Conservation (phyloP, 1,140 invertebrate species). For the Ridgeia piscesae region DNA sequence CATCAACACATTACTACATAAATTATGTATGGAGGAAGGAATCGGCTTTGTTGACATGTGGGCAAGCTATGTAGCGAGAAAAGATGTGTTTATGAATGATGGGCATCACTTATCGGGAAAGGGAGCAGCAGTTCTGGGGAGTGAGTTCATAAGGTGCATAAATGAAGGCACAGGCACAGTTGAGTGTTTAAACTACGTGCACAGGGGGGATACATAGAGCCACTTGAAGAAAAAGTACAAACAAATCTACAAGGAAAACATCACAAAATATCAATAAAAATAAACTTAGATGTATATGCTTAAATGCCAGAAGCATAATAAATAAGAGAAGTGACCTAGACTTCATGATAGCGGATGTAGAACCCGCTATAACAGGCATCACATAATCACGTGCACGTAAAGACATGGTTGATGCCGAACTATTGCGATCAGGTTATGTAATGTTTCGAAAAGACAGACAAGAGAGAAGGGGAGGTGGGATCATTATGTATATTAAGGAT, state of each 20-base stretch:
- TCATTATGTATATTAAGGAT: too few species aligned
- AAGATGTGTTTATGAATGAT: not conserved
- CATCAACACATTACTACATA: not conserved
- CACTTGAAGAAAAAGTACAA: not conserved
- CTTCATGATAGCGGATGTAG: too few species aligned
- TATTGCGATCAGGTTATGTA: too few species aligned
- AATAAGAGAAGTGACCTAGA: not conserved
- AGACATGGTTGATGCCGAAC: too few species aligned
- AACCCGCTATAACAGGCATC: not conserved
- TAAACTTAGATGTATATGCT: not conserved
- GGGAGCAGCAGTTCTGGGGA: not conserved
- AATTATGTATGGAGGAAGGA: not conserved
- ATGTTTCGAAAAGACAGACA: too few species aligned
- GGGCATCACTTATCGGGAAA: not conserved
- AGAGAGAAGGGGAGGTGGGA: too few species aligned
- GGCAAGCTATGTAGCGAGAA: not conserved
- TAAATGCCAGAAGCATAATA: not conserved
- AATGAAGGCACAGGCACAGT: not conserved
- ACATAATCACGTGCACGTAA: not conserved
- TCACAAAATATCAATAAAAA: not conserved
- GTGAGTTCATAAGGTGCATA: not conserved
- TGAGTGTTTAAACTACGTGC: not conserved
- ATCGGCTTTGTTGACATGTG: not conserved
- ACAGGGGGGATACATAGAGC: not conserved
- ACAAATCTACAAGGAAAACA: not conserved